Evolutionary conservation across 2,113 vertebrate genomes (phyloP).

Genomic region (Heliornis fulica): DNA sequence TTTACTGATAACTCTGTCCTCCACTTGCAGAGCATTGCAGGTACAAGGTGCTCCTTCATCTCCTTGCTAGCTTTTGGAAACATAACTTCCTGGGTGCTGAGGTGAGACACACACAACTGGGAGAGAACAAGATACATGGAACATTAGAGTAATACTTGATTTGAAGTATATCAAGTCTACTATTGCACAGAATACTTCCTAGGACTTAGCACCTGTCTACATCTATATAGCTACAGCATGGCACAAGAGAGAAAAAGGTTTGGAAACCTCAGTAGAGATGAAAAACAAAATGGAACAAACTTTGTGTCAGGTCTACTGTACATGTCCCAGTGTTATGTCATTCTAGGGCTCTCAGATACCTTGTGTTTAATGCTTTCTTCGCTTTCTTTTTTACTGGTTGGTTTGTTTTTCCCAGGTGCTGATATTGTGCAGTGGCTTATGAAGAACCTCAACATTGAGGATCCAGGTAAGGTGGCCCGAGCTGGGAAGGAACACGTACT

Average conservation of each 20-base stretch:
- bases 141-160: not conserved
- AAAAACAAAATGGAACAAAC: not conserved
- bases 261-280: not conserved
- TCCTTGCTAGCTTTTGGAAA: not conserved
- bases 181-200: not conserved
- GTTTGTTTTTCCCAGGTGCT: slow-evolving; percentile 76
- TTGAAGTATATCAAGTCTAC: not conserved
- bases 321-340: not conserved
- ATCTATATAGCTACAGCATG: not conserved
- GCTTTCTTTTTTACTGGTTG: slow-evolving; percentile 23
- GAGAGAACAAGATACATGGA: not conserved
- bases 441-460: slow-evolving; percentile 91
- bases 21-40: not conserved
- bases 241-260: not conserved
- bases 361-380: not conserved
- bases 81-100: not conserved
- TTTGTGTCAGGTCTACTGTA: not conserved
- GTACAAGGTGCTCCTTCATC: not conserved
- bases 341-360: not conserved
- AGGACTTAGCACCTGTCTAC: not conserved
- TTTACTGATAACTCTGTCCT: not conserved
- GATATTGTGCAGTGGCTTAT: slow-evolving; percentile 96
- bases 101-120: not conserved
- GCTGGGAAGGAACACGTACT: not conserved
- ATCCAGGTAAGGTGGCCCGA: slow-evolving; percentile 81